These are phyloP conservation scores for Intellagama lesueurii DNA, from an alignment of 2,797 vertebrate genomes.

Conservation along the genomic window DNA sequence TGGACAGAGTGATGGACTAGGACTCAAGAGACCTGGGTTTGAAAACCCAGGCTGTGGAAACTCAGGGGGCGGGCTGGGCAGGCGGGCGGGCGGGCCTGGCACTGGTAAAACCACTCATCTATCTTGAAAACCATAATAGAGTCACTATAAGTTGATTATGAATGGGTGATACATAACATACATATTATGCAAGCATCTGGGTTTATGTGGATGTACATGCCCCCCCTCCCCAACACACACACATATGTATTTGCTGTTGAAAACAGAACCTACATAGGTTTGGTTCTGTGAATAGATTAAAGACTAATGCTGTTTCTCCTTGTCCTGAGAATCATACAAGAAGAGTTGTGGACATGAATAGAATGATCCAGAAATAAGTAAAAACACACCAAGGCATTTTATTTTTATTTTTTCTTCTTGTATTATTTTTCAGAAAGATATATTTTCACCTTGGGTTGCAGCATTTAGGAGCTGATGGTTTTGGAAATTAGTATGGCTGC, in stretches of 20 bases:
- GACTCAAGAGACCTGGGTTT: too few relatives aligned
- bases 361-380: background rate
- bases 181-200: background rate
- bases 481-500: background rate
- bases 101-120: too few relatives aligned
- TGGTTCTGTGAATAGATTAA: background rate
- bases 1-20: too few relatives aligned
- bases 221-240: background rate
- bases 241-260: background rate
- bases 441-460: background rate
- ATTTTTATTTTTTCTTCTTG: background rate
- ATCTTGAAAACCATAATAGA: too few relatives aligned
- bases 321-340: background rate
- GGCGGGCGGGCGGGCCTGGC: too few relatives aligned
- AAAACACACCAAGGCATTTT: background rate
- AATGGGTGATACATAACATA: background rate
- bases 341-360: constrained; percentile 20
- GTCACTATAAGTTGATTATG: too few relatives aligned
- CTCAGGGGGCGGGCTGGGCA: background rate
- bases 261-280: constrained; percentile 3
- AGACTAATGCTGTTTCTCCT: background rate
- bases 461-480: background rate
- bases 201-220: constrained; percentile 2
- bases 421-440: background rate
- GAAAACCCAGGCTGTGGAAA: too few relatives aligned